phyloP scores from a whole-genome alignment of 2,888 invertebrate genomes.

The Acleris holmiana region DNA sequence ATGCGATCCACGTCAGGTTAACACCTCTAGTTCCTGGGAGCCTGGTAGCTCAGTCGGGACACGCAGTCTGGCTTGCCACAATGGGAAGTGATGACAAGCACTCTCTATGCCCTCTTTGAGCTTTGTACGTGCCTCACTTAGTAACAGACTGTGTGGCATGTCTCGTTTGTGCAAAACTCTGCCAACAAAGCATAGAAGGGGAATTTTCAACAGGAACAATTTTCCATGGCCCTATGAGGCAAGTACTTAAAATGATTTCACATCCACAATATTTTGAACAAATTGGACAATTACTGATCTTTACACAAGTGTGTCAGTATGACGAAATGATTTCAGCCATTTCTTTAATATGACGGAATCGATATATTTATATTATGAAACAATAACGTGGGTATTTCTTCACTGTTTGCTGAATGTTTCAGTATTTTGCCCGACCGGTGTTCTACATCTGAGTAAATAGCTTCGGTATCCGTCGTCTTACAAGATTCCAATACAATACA shows the following conservation, averaged over 20 bases:
- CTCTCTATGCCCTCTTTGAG: neutral
- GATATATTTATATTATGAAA: constrained; percentile 24
- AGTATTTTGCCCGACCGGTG: neutral
- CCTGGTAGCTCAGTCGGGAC: constrained; percentile 31
- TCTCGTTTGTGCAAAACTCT: too few species aligned
- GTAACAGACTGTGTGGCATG: constrained; percentile 5
- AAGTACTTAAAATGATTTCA: too few species aligned
- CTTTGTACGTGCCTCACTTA: neutral
- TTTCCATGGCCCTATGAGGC: too few species aligned
- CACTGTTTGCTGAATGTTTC: constrained; percentile 22
- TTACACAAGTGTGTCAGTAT: constrained; percentile 26
- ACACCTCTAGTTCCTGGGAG: constrained; percentile 10
- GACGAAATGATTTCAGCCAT: constrained; percentile 24
- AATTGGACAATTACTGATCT: constrained; percentile 22
- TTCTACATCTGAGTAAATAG: constrained; percentile 22
- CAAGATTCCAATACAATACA: constrained; percentile 11
- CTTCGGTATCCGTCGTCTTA: constrained; percentile 1
- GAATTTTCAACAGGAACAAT: too few species aligned
- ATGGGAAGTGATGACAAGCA: constrained; percentile 21
- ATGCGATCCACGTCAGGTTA: constrained; percentile 4
- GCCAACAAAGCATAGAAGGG: too few species aligned
- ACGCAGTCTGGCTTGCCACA: constrained; percentile 29
- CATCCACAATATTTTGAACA: neutral
- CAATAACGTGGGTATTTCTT: constrained; percentile 13
- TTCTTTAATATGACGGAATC: constrained; percentile 29